Evolutionary conservation across 2,797 vertebrate species (phyloP).

Genomic region (Pseudochromis fuscus): DNA sequence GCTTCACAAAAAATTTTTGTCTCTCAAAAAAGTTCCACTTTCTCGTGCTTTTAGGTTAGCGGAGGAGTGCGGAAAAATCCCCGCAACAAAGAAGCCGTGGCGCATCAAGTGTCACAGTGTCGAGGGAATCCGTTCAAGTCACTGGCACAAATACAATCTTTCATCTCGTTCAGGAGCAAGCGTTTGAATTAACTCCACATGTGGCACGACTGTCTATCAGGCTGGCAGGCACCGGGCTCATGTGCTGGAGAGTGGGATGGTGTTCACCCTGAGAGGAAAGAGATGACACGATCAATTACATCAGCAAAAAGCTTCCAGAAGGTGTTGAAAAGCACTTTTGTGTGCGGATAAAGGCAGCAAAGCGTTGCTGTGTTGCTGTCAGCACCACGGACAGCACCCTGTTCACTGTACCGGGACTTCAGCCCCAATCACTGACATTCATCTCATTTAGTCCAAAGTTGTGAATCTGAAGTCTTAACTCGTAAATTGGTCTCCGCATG

Average conservation of each 20-base stretch:
- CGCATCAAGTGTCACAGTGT: slow-evolving; percentile 58
- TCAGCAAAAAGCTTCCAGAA: slow-evolving; percentile 58
- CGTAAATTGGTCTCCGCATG: not conserved
- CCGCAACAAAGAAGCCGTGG: slow-evolving; percentile 37
- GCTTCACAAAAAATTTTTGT: slow-evolving; percentile 35
- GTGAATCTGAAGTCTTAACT: slow-evolving; percentile 10
- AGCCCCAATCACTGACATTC: not conserved
- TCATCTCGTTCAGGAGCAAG: slow-evolving; percentile 65
- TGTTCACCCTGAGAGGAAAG: slow-evolving; percentile 55
- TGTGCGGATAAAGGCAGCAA: slow-evolving; percentile 45
- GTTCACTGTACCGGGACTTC: slow-evolving; percentile 5
- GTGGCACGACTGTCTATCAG: slow-evolving; percentile 56
- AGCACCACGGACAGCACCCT: slow-evolving; percentile 39
- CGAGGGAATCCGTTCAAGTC: slow-evolving; percentile 60
- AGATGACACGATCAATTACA: slow-evolving; percentile 74
- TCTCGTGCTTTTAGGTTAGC: slow-evolving; percentile 41
- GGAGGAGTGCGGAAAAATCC: slow-evolving; percentile 42
- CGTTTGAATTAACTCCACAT: slow-evolving; percentile 67
- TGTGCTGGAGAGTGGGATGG: slow-evolving; percentile 42
- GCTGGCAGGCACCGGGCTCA: slow-evolving; percentile 35
- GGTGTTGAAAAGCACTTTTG: slow-evolving; percentile 53
- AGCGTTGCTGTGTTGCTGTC: slow-evolving; percentile 37
- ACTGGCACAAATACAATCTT: slow-evolving; percentile 68
- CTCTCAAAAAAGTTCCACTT: slow-evolving; percentile 57
- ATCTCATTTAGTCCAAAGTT: slow-evolving; percentile 14